These are phyloP conservation scores for Bimastos eiseni DNA, from an alignment of 2,888 invertebrate species.

Conservation along the genomic window DNA sequence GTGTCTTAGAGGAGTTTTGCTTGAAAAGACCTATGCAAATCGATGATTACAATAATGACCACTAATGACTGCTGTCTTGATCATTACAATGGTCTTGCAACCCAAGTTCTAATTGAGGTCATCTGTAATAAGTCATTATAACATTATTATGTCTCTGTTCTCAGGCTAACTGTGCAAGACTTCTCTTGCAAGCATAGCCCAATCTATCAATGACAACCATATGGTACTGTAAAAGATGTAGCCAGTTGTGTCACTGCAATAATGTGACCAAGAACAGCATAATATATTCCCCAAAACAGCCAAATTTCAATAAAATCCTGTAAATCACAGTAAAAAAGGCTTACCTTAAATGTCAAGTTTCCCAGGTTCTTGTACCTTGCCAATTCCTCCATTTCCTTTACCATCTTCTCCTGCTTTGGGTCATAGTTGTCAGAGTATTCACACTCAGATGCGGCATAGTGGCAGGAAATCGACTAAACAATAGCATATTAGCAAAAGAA, in stretches of 20 bases:
- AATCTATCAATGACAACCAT: not conserved
- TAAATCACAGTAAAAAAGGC: not conserved
- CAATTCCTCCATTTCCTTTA: constrained; percentile 67
- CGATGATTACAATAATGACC: no score
- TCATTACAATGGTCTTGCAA: no score
- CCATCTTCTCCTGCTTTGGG: constrained; percentile 71
- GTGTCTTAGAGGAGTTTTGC: no score
- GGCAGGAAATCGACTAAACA: constrained; percentile 74
- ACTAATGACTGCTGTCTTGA: no score
- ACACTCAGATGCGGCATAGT: constrained; percentile 76
- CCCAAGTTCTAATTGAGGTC: no score
- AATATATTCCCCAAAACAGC: not conserved
- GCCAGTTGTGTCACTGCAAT: not conserved
- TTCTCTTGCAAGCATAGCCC: not conserved
- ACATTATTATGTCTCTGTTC: not conserved
- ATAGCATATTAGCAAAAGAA: not conserved
- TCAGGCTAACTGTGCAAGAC: not conserved
- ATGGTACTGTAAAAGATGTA: not conserved
- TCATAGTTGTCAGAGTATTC: constrained; percentile 72
- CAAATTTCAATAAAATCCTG: not conserved
- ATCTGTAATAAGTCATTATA: not conserved
- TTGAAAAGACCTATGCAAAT: no score
- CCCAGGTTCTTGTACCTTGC: constrained; percentile 54
- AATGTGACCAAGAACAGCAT: not conserved
- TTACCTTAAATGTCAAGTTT: constrained; percentile 22